phyloP scores from a whole-genome alignment of 92 coral and sea anemone genomes.

The Palythoa heliodiscus region DNA sequence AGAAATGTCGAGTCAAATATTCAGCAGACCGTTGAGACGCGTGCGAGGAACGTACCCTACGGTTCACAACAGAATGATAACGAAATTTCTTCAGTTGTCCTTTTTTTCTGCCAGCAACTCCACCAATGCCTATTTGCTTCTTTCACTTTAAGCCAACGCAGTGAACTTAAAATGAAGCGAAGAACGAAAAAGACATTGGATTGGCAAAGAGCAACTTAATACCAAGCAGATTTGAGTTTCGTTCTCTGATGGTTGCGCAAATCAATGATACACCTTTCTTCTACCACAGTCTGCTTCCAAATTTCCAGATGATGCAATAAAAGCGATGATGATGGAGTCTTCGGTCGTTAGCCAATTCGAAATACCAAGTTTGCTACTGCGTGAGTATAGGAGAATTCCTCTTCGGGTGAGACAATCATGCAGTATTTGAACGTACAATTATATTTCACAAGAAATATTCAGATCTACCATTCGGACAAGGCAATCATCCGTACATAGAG shows the following conservation, averaged over 20 bases:
- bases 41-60: background rate
- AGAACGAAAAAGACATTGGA: background rate
- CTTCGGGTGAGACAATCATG: background rate
- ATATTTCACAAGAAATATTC: background rate
- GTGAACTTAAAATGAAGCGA: background rate
- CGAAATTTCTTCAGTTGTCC: background rate
- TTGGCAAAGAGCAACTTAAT: background rate
- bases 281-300: background rate
- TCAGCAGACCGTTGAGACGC: background rate
- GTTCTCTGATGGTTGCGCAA: background rate
- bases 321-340: background rate
- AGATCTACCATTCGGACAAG: background rate
- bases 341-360: constrained; percentile 12
- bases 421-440: background rate
- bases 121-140: background rate
- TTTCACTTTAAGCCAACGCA: background rate
- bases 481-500: background rate
- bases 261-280: background rate
- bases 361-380: background rate
- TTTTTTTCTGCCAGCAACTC: background rate
- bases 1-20: background rate
- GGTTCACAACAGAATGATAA: constrained; percentile 13
- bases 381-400: background rate
- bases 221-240: background rate
- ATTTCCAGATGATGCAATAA: constrained; percentile 2